phyloP scores from a whole-genome alignment of 2,888 invertebrate species.

The Gymnoscelis rufifasciata region DNA sequence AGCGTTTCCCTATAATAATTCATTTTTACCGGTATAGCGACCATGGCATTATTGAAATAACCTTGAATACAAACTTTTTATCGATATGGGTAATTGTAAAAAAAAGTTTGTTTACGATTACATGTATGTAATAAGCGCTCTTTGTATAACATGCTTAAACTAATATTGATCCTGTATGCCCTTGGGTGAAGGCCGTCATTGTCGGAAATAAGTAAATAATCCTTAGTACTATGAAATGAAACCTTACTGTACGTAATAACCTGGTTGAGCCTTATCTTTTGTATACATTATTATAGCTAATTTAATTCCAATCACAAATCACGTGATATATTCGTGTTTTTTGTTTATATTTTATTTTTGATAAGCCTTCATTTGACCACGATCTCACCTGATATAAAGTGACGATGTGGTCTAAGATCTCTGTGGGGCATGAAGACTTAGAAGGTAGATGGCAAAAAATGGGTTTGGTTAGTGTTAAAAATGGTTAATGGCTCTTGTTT shows the following conservation, averaged over 20 bases:
- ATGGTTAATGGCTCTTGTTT: no score
- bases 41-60: background rate
- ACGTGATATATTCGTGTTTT: no score
- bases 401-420: no score
- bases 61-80: conserved; percentile 1
- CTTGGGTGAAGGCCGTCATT: conserved; percentile 20
- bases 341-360: no score
- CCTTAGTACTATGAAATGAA: conserved; percentile 14
- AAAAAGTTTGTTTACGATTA: conserved; percentile 10
- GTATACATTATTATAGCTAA: no score
- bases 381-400: no score
- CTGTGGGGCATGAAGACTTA: no score
- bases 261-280: no score
- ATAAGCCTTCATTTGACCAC: no score
- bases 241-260: conserved; percentile 5
- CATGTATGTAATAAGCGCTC: conserved; percentile 1
- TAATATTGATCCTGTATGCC: conserved; percentile 22
- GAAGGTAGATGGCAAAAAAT: no score
- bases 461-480: no score
- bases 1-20: background rate
- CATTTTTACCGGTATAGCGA: conserved; percentile 1
- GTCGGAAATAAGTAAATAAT: conserved; percentile 26
- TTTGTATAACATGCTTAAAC: conserved; percentile 15
- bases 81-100: background rate
- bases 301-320: no score